phyloP scores from a whole-genome alignment of 35 echinoderm and acorn worm species.

The Chiridota heheva region DNA sequence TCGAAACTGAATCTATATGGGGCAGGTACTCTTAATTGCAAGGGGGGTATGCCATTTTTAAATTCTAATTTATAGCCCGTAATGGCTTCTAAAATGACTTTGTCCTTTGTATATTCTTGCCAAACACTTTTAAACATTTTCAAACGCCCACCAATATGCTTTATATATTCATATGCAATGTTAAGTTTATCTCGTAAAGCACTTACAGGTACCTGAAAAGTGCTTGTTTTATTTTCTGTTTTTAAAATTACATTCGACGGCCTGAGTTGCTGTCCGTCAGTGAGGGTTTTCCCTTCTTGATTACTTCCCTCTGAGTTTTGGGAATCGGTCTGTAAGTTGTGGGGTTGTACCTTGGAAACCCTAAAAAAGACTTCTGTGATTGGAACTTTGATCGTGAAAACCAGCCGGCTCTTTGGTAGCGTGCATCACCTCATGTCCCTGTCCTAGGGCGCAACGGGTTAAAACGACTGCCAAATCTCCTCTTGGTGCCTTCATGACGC shows the following conservation, averaged over 20 bases:
- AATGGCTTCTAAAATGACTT: neutral
- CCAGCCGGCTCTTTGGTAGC: conserved; percentile 27
- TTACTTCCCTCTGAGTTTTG: neutral
- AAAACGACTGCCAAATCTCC: neutral
- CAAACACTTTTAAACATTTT: conserved; percentile 4
- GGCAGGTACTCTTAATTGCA: neutral
- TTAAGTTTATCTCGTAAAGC: conserved; percentile 3
- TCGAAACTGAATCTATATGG: neutral
- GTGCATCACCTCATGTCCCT: neutral
- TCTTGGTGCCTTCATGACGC: conserved; percentile 31
- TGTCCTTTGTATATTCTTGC: conserved; percentile 15
- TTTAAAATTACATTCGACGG: neutral
- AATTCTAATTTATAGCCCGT: conserved; percentile 33
- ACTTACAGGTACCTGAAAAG: conserved; percentile 31
- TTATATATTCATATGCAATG: neutral
- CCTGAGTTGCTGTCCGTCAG: neutral
- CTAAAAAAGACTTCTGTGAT: conserved; percentile 31
- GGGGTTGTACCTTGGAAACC: neutral
- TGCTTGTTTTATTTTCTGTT: conserved; percentile 3
- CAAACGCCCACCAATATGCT: conserved; percentile 28
- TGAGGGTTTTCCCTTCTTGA: neutral
- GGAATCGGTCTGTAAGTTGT: conserved; percentile 10
- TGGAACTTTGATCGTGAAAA: conserved; percentile 8
- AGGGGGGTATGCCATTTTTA: neutral
- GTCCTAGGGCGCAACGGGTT: neutral